A percentile compares a stretch with the other conserved stretches of the same genome.
phyloP scores from a whole-genome alignment of 2,797 vertebrate species.

The Centropyge bicolor region DNA sequence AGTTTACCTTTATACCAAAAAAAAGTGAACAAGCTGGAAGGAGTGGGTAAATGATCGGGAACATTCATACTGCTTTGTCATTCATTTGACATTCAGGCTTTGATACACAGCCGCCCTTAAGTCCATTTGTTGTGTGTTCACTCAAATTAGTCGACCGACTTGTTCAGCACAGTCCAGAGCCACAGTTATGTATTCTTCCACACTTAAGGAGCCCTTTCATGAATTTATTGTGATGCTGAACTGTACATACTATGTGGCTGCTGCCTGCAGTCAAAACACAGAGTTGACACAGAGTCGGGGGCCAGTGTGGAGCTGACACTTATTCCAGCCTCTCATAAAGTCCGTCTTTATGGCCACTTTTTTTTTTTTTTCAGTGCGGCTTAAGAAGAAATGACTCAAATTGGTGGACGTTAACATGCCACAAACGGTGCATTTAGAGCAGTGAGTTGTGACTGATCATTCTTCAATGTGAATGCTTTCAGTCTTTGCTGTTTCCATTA shows the following conservation, averaged over 20 bases:
- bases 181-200: conserved; percentile 10
- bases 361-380: conserved; percentile 45
- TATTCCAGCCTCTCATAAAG: conserved; percentile 77
- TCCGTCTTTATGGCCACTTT: conserved; percentile 64
- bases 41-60: not conserved
- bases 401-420: conserved; percentile 43
- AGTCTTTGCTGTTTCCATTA: conserved; percentile 25
- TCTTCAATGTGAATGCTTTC: conserved; percentile 62
- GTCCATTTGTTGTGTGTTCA: not conserved
- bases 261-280: conserved; percentile 38
- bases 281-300: conserved; percentile 38
- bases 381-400: conserved; percentile 67
- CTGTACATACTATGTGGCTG: not conserved
- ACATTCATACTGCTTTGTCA: not conserved
- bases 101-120: not conserved
- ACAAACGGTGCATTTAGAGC: conserved; percentile 71
- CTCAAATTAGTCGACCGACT: not conserved
- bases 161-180: not conserved
- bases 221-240: conserved; percentile 26
- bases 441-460: conserved; percentile 65
- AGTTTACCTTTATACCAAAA: not conserved
- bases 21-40: not conserved
- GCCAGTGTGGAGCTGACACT: conserved; percentile 61
- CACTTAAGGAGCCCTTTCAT: conserved; percentile 5
- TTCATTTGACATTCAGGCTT: not conserved